A percentile compares a stretch with the other conserved stretches of the same genome.
phyloP scores from a whole-genome alignment of 2,113 vertebrate genomes.

The Phodopus roborovskii region DNA sequence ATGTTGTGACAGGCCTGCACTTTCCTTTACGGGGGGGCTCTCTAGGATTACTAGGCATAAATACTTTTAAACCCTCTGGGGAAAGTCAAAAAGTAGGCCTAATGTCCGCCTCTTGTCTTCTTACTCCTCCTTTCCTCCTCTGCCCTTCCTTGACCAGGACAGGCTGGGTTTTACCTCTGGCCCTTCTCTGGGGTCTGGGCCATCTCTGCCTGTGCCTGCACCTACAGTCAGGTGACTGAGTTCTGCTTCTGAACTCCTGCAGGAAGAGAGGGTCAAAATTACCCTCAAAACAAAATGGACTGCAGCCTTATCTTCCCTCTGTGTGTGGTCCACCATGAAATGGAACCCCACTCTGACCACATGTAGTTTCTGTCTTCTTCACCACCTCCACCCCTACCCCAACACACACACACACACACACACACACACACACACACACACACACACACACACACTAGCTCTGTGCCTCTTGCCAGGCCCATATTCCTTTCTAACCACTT shows the following conservation, averaged over 20 bases:
- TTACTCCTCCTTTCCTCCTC: slow-evolving; percentile 70
- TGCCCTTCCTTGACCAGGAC: slow-evolving; percentile 70
- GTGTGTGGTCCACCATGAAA: no score
- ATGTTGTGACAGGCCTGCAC: slow-evolving; percentile 75
- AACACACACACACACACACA: background rate
- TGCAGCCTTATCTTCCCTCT: background rate
- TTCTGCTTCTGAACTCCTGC: slow-evolving; percentile 23
- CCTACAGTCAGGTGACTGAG: slow-evolving; percentile 15
- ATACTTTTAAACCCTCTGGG: slow-evolving; percentile 73
- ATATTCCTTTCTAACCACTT: background rate
- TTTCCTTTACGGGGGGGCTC: slow-evolving; percentile 58
- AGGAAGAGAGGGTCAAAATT: slow-evolving; percentile 13
- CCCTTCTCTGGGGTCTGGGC: slow-evolving; percentile 28
- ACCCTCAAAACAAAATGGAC: background rate
- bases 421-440: background rate
- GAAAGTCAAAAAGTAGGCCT: slow-evolving; percentile 78
- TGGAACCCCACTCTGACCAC: background rate
- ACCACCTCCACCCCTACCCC: background rate
- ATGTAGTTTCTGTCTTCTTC: background rate
- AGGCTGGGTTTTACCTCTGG: slow-evolving; percentile 66
- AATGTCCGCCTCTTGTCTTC: slow-evolving; percentile 81
- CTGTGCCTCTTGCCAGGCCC: background rate
- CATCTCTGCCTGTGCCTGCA: slow-evolving; percentile 80
- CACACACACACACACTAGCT: background rate
- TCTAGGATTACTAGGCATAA: slow-evolving; percentile 72